phyloP scores from a whole-genome alignment of 1,140 invertebrate species.

The Caenorhabditis inopinata region DNA sequence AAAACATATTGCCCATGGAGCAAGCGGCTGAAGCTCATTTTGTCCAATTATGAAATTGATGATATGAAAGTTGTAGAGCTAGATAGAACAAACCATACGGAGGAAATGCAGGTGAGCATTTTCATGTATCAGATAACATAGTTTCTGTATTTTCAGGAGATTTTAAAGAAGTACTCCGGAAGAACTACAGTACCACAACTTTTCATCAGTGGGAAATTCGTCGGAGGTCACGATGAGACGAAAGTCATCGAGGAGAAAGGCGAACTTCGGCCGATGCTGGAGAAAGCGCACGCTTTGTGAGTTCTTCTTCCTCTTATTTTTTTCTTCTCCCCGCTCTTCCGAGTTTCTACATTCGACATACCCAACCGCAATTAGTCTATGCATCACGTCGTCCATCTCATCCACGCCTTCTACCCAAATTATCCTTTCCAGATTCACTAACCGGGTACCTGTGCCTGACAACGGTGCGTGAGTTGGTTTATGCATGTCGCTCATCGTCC shows the following conservation, averaged over 20 bases:
- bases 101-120: slow-evolving; percentile 47
- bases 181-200: slow-evolving; percentile 54
- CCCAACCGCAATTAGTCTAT: background rate
- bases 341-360: no score
- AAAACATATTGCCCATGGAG: slow-evolving; percentile 56
- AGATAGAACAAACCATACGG: slow-evolving; percentile 41
- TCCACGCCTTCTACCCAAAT: background rate
- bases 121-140: no score
- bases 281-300: slow-evolving; percentile 33
- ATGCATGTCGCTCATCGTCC: slow-evolving; percentile 23
- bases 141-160: slow-evolving; percentile 36
- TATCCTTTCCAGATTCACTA: slow-evolving; percentile 11
- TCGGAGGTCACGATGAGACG: slow-evolving; percentile 53
- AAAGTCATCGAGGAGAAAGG: slow-evolving; percentile 46
- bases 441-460: slow-evolving; percentile 25
- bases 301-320: no score
- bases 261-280: slow-evolving; percentile 39
- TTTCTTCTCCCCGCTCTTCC: no score
- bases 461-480: slow-evolving; percentile 33
- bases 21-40: slow-evolving; percentile 45
- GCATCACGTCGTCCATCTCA: background rate
- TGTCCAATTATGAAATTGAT: slow-evolving; percentile 47
- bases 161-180: slow-evolving; percentile 43
- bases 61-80: slow-evolving; percentile 50
- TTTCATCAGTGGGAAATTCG: slow-evolving; percentile 52